Conservation (phyloP, 2,113 vertebrate genomes). For the Myanophis thanlyinensis region DNA sequence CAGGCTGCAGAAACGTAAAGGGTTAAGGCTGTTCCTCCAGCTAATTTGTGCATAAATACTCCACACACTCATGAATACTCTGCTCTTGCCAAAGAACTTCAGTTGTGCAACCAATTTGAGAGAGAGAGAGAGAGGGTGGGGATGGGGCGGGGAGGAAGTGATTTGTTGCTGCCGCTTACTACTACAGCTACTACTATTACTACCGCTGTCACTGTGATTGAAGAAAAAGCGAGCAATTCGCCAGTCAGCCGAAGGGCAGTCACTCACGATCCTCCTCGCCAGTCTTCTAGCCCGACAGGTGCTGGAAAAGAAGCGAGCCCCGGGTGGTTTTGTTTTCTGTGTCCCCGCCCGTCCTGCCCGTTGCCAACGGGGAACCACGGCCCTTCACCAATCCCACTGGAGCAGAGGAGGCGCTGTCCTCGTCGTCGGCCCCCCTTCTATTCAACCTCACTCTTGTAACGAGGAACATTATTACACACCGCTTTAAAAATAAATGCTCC, state of each 20-base stretch:
- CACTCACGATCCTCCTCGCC: background rate
- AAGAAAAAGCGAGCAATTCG: constrained; percentile 48
- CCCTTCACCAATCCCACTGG: background rate
- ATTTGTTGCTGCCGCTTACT: constrained; percentile 53
- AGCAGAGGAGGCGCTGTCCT: background rate
- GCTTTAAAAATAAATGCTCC: background rate
- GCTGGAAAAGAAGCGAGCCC: background rate
- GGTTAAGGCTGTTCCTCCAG: constrained; percentile 50
- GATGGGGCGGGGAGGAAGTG: constrained; percentile 56
- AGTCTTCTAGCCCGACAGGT: background rate
- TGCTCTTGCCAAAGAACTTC: constrained; percentile 57
- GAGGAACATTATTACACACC: background rate
- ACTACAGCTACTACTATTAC: background rate
- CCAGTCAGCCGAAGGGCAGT: background rate
- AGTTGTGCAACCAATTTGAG: constrained; percentile 50
- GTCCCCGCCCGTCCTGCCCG: background rate
- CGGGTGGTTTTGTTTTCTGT: constrained; percentile 40
- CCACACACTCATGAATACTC: constrained; percentile 47
- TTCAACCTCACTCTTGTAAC: background rate
- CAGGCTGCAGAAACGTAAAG: constrained; percentile 35
- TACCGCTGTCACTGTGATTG: constrained; percentile 46
- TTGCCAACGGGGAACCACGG: constrained; percentile 38
- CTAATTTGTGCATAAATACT: constrained; percentile 39
- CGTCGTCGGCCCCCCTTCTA: background rate
- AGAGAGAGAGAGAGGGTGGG: background rate